Evolutionary conservation across 64 coral and sea anemone genomes (phyloP).

Genomic region (Anthopleura sola): DNA sequence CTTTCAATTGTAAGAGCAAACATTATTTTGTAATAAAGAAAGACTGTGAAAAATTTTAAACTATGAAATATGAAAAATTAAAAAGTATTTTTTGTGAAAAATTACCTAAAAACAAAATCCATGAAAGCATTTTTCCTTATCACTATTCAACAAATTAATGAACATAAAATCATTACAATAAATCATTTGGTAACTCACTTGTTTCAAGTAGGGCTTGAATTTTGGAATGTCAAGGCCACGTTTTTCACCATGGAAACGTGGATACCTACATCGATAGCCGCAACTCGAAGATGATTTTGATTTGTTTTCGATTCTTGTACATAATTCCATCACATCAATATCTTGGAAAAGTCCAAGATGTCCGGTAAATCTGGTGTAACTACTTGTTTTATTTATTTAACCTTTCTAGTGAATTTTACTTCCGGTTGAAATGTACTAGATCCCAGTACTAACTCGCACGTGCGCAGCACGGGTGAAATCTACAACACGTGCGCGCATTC

Average conservation of each 20-base stretch:
- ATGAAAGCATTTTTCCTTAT: neutral
- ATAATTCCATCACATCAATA: neutral
- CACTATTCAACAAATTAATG: neutral
- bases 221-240: neutral
- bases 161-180: neutral
- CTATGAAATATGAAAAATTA: neutral
- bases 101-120: neutral
- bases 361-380: neutral
- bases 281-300: neutral
- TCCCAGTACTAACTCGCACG: slow-evolving; percentile 12
- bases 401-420: neutral
- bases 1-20: neutral
- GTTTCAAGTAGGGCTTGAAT: neutral
- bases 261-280: neutral
- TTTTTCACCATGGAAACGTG: neutral
- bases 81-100: neutral
- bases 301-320: neutral
- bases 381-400: no score
- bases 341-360: neutral
- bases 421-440: neutral
- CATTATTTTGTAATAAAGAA: neutral
- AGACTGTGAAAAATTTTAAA: neutral
- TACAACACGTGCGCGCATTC: neutral
- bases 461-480: neutral
- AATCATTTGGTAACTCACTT: neutral